Conservation (phyloP, 1,140 invertebrate species). For the Triops cancriformis region DNA sequence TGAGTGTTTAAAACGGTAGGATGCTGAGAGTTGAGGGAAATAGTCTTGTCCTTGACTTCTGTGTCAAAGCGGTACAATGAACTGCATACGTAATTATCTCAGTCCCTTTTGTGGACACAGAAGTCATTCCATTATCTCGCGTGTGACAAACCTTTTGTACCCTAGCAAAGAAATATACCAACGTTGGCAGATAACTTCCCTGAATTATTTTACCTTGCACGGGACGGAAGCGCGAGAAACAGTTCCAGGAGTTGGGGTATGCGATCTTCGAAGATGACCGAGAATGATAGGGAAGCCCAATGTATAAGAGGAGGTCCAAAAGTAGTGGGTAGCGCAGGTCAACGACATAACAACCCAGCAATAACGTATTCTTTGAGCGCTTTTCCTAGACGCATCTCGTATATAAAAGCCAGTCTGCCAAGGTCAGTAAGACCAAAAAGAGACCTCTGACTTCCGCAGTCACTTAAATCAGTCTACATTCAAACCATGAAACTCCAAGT, state of each 20-base stretch:
- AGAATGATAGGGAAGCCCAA: not conserved
- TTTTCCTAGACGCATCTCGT: not conserved
- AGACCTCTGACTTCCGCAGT: not conserved
- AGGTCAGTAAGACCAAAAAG: not conserved
- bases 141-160: not conserved
- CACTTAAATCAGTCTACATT: not conserved
- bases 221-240: not conserved
- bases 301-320: not conserved
- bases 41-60: conserved; percentile 7
- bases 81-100: not conserved
- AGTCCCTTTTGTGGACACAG: not conserved
- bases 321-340: not conserved
- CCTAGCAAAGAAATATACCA: not conserved
- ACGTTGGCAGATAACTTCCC: not conserved
- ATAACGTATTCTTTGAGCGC: not conserved
- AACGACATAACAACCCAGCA: not conserved
- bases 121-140: not conserved
- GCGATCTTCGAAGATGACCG: not conserved
- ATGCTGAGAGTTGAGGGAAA: not conserved
- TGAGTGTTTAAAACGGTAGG: not conserved
- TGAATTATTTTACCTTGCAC: not conserved
- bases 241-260: not conserved
- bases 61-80: not conserved
- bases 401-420: not conserved
- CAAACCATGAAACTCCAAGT: not conserved